A percentile compares a stretch with the other conserved stretches of the same genome.
These are phyloP conservation scores for Zonotrichia leucophrys DNA, from an alignment of 2,113 vertebrate species.

Conservation along the genomic window DNA sequence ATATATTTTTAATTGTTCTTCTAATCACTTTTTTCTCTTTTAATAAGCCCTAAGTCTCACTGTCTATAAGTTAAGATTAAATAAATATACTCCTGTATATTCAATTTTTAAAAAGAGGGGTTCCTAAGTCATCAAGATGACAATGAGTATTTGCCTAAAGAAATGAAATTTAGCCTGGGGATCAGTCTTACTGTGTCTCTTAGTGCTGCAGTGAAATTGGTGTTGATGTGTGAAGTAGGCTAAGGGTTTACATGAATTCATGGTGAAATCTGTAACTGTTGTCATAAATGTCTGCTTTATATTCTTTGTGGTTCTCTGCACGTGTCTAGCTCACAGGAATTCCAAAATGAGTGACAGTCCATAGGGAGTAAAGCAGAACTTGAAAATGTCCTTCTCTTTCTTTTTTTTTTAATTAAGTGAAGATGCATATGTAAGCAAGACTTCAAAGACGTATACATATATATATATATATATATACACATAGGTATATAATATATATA, in stretches of 20 bases:
- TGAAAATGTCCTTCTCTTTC: not conserved
- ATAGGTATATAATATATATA: not conserved
- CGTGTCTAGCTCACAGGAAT: not conserved
- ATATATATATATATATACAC: too few relatives aligned
- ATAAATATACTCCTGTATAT: not conserved
- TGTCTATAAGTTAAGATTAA: not conserved
- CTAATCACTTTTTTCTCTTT: not conserved
- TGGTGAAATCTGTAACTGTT: conserved; percentile 37
- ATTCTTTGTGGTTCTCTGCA: conserved; percentile 3
- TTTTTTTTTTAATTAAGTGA: not conserved
- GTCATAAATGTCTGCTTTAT: conserved; percentile 11
- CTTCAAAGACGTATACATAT: not conserved
- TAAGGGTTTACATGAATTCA: not conserved
- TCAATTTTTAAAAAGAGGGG: not conserved
- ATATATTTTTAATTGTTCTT: not conserved
- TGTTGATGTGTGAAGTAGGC: conserved; percentile 40
- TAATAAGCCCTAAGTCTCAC: not conserved
- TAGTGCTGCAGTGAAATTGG: not conserved
- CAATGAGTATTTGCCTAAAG: not conserved
- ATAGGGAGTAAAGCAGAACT: not conserved
- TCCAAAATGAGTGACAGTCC: not conserved
- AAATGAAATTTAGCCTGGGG: not conserved
- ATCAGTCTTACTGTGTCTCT: not conserved
- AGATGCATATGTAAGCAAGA: not conserved
- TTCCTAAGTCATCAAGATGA: not conserved